Evolutionary conservation across 2,797 vertebrate species (phyloP), one percentile per base, ranked within the genome.

Genomic region (Limosa lapponica): DNA sequence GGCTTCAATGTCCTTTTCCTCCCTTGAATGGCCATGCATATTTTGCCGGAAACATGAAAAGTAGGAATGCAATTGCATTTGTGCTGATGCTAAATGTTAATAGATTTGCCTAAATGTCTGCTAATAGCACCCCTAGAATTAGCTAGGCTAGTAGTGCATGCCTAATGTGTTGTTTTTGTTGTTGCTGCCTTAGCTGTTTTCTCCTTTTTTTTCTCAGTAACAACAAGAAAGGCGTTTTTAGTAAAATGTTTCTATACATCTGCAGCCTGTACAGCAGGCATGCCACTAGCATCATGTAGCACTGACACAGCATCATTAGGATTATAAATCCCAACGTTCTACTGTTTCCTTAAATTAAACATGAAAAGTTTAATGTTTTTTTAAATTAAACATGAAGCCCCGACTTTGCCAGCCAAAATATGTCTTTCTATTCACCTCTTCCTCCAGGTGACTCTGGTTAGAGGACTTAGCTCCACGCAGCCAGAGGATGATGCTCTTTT

Each of bases 301-400:
- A 87, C 96, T 88, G 96, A 97, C 96, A 96, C 9, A 51, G 91
- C 95, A 97, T 94, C 97, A 55, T 80, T 96, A 96, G 97, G 96
- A 96, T 91, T 95, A 96, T 93, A 97, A 97, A 98, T 97, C 96
- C 97, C 97, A 91, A 90, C 81, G 51, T 96, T 97, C 96, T 87
- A 93, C 96, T 95, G 93, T 95, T 97, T 95, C 97, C 96, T 98
- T 98, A 97, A 97, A 98, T 98, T 98, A 98, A 98, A 98, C 97
- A 98, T 96, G 97, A 97, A 97, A 98, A 97, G 96, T 97, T 97
- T 96, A 97, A 98, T 97, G 95, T 96, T 97, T 96, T 97, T 87
- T 96, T 97, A 96, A 98, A 98, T 98, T 98, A 98, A 98, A 98
- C 96, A 98, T 97, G 90, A 97, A 98, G 92, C 72, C 44, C 54